Evolutionary conservation across 2,797 vertebrate genomes (phyloP).

Genomic region (Remorina albescens): DNA sequence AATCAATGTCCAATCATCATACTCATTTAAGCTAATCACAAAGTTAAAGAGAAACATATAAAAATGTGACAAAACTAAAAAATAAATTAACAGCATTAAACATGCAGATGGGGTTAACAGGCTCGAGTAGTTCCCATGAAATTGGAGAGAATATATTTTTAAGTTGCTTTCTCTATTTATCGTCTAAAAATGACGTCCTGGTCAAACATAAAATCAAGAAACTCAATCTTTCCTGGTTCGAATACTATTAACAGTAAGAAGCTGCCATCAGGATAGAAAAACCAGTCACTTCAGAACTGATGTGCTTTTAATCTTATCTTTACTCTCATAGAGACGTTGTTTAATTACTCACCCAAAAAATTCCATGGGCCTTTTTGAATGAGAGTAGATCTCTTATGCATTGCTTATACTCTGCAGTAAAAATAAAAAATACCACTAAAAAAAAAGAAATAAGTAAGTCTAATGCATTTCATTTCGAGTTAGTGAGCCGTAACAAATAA

Average conservation of each 20-base stretch:
- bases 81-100: neutral
- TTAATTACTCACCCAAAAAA: slow-evolving; percentile 65
- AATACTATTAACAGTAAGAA: slow-evolving; percentile 17
- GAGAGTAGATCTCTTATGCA: slow-evolving; percentile 45
- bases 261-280: slow-evolving; percentile 12
- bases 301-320: slow-evolving; percentile 11
- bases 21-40: slow-evolving; percentile 9
- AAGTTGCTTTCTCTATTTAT: slow-evolving; percentile 13
- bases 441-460: slow-evolving; percentile 57
- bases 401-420: slow-evolving; percentile 52
- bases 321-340: slow-evolving; percentile 30
- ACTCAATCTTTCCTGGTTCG: slow-evolving; percentile 18
- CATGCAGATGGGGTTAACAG: neutral
- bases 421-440: slow-evolving; percentile 51
- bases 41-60: slow-evolving; percentile 25
- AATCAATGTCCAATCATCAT: slow-evolving; percentile 15
- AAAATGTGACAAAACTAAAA: slow-evolving; percentile 1
- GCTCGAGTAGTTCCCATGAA: neutral
- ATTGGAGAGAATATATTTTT: neutral
- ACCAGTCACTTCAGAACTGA: slow-evolving; percentile 12
- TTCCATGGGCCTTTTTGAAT: slow-evolving; percentile 53
- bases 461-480: slow-evolving; percentile 63
- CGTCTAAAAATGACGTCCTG: neutral
- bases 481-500: slow-evolving; percentile 59
- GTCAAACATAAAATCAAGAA: slow-evolving; percentile 26